phyloP scores from a whole-genome alignment of 2,113 vertebrate genomes.

The Channa maculata region DNA sequence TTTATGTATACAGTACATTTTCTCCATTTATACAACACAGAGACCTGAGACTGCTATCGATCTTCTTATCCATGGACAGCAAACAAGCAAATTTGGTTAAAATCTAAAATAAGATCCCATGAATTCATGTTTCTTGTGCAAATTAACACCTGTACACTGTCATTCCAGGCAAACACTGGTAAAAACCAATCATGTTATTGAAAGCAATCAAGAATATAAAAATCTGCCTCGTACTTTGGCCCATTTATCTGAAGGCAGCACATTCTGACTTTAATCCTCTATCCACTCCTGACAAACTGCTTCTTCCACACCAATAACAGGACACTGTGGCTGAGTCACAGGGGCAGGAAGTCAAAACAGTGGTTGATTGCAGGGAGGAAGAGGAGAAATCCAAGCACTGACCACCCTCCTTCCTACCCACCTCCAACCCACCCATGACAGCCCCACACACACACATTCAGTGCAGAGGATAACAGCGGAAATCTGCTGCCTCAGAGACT shows the following conservation, averaged over 20 bases:
- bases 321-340: conserved; percentile 19
- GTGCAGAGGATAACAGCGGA: conserved; percentile 34
- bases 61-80: no score
- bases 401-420: background rate
- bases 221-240: conserved; percentile 13
- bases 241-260: conserved; percentile 15
- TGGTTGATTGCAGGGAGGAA: conserved; percentile 16
- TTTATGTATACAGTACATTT: no score
- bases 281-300: conserved; percentile 34
- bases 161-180: background rate
- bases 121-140: no score
- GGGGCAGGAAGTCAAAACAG: conserved; percentile 27
- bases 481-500: conserved; percentile 34
- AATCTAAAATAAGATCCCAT: no score
- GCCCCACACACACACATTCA: background rate
- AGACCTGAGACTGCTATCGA: no score
- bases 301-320: conserved; percentile 8
- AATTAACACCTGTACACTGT: background rate
- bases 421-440: background rate
- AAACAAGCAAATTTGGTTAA: no score
- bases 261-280: conserved; percentile 4
- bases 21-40: no score
- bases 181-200: background rate
- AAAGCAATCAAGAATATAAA: background rate
- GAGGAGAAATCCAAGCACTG: conserved; percentile 14